Percentiles rank a stretch among this genome's conserved stretches.
Evolutionary conservation across 1,140 invertebrate genomes (phyloP).

Genomic region (Hypothenemus hampei): DNA sequence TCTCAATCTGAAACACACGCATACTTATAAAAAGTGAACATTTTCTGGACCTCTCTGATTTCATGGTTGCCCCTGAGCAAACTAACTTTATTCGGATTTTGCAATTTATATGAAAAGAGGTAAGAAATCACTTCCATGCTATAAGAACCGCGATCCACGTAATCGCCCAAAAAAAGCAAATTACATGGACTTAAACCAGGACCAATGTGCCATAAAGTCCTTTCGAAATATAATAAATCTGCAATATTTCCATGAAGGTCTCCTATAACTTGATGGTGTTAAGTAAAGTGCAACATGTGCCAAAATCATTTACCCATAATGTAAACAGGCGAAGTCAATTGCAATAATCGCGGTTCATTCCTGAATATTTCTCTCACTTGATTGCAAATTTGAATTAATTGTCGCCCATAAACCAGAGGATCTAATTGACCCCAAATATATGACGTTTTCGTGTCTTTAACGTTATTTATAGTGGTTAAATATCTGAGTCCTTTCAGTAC

Average conservation of each 20-base stretch:
- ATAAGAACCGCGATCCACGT: slow-evolving; percentile 59
- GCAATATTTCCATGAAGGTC: slow-evolving; percentile 50
- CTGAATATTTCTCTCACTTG: slow-evolving; percentile 43
- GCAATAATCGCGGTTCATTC: slow-evolving; percentile 44
- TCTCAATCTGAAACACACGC: too few species aligned
- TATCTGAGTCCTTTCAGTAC: slow-evolving; percentile 37
- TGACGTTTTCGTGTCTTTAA: slow-evolving; percentile 21
- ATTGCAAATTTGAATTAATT: slow-evolving; percentile 32
- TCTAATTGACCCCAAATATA: slow-evolving; percentile 38
- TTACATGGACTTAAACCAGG: slow-evolving; percentile 48
- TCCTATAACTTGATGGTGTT: slow-evolving; percentile 44
- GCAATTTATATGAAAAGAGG: slow-evolving; percentile 60
- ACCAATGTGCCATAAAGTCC: slow-evolving; percentile 47
- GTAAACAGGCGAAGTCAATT: slow-evolving; percentile 45
- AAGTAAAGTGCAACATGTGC: slow-evolving; percentile 42
- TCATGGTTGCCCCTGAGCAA: slow-evolving; percentile 64
- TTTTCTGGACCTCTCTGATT: slow-evolving; percentile 59
- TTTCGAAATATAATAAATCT: slow-evolving; percentile 47
- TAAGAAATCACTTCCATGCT: slow-evolving; percentile 61
- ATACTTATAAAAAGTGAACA: slow-evolving; percentile 65
- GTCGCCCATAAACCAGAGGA: slow-evolving; percentile 24
- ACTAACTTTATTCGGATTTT: slow-evolving; percentile 57
- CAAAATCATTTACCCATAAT: slow-evolving; percentile 33
- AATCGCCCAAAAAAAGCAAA: slow-evolving; percentile 64
- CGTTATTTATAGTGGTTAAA: slow-evolving; percentile 33